These are phyloP conservation scores for Drosophila diplacantha DNA, from an alignment of 2,888 invertebrate genomes.

Conservation along the genomic window DNA sequence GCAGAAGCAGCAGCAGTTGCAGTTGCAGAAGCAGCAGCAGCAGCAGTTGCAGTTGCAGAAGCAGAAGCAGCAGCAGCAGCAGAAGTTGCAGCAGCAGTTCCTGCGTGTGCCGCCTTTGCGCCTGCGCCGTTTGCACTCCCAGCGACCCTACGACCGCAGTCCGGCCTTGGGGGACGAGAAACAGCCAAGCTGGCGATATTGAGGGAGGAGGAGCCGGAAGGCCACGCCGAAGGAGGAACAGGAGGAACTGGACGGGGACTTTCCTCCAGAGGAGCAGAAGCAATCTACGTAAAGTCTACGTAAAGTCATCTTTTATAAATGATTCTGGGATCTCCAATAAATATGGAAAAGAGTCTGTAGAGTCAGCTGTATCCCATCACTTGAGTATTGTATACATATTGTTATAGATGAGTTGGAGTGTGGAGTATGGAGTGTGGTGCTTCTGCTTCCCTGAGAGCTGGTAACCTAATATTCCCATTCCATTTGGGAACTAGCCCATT, in stretches of 20 bases:
- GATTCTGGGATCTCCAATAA: neutral
- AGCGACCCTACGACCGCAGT: neutral
- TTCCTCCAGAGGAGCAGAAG: neutral
- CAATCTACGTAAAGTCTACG: neutral
- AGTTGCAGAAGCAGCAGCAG: too few species aligned
- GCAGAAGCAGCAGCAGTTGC: too few species aligned
- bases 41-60: too few species aligned
- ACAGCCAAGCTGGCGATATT: neutral
- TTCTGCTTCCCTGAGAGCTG: neutral
- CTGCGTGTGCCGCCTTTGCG: neutral
- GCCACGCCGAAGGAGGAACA: neutral
- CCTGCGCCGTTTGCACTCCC: neutral
- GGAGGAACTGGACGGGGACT: neutral
- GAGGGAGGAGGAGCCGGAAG: neutral
- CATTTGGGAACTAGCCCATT: neutral
- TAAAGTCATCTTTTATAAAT: neutral
- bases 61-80: too few species aligned
- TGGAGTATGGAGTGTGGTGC: neutral
- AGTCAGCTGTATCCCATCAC: neutral
- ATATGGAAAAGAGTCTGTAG: neutral
- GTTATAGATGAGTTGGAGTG: neutral
- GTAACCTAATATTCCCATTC: slow-evolving; percentile 1
- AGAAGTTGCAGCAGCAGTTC: neutral
- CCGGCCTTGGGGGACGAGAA: neutral
- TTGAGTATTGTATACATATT: neutral